These are phyloP conservation scores for Seriola aureovittata DNA, from an alignment of 2,113 vertebrate genomes.

Conservation along the genomic window DNA sequence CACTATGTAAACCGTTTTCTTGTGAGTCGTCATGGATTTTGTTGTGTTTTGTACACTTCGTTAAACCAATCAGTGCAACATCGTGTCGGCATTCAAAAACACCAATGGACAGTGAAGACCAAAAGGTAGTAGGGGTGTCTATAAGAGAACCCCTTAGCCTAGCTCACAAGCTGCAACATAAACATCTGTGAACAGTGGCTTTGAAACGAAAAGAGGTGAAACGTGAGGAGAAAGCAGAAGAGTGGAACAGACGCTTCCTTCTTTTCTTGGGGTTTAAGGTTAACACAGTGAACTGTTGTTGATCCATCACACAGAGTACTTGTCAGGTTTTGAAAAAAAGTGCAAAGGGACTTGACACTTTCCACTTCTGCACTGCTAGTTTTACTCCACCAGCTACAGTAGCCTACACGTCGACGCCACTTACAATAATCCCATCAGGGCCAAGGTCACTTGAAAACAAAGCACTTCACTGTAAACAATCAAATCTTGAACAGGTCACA, in stretches of 20 bases:
- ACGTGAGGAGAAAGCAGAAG: conserved; percentile 26
- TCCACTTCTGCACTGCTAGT: conserved; percentile 19
- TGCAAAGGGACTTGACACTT: conserved; percentile 11
- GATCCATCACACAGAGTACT: background rate
- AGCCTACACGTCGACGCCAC: conserved; percentile 33
- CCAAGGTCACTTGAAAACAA: conserved; percentile 78
- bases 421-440: conserved; percentile 50
- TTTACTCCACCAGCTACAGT: conserved; percentile 10
- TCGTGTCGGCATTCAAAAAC: conserved; percentile 41
- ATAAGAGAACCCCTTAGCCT: background rate
- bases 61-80: conserved; percentile 42
- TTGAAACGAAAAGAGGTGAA: conserved; percentile 27
- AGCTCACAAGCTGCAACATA: conserved; percentile 15
- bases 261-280: conserved; percentile 25
- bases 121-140: background rate
- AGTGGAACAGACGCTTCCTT: conserved; percentile 22
- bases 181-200: conserved; percentile 27
- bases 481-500: conserved; percentile 32
- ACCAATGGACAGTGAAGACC: conserved; percentile 8
- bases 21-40: conserved; percentile 24
- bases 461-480: conserved; percentile 72
- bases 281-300: conserved; percentile 34
- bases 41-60: conserved; percentile 11
- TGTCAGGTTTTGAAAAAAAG: conserved; percentile 30
- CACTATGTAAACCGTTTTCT: conserved; percentile 36